Conservation (phyloP, 2,888 invertebrate species). For the Sarcophaga caerulescens region DNA sequence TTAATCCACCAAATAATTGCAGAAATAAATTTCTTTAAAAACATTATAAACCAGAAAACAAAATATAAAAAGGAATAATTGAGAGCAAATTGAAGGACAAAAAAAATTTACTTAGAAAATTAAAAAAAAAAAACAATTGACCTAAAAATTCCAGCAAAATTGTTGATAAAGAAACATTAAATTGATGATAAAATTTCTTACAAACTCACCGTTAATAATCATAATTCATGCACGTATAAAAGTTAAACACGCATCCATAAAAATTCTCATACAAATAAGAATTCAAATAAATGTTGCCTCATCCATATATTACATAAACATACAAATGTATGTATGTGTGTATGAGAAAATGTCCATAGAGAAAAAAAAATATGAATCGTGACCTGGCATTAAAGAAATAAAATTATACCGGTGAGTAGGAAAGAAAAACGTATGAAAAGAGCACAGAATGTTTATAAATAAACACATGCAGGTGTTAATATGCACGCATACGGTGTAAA, state of each 20-base stretch:
- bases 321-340: background rate
- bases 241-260: constrained; percentile 43
- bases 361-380: constrained; percentile 28
- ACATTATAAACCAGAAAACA: no score
- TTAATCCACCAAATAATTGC: no score
- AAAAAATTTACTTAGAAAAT: no score
- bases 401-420: constrained; percentile 34
- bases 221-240: constrained; percentile 54
- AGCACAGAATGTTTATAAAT: background rate
- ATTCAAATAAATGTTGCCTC: background rate
- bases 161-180: constrained; percentile 15
- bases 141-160: background rate
- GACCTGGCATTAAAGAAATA: constrained; percentile 58
- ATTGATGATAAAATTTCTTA: constrained; percentile 49
- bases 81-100: no score
- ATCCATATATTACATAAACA: no score
- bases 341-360: no score
- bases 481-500: constrained; percentile 1
- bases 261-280: background rate
- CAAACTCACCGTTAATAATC: constrained; percentile 16
- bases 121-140: no score
- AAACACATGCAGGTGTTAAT: constrained; percentile 54
- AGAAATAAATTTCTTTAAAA: no score
- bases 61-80: no score
- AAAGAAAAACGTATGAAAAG: constrained; percentile 12